Base-by-base conservation (phyloP, 1,140 invertebrate genomes). In the Bombus superbus region DNA sequence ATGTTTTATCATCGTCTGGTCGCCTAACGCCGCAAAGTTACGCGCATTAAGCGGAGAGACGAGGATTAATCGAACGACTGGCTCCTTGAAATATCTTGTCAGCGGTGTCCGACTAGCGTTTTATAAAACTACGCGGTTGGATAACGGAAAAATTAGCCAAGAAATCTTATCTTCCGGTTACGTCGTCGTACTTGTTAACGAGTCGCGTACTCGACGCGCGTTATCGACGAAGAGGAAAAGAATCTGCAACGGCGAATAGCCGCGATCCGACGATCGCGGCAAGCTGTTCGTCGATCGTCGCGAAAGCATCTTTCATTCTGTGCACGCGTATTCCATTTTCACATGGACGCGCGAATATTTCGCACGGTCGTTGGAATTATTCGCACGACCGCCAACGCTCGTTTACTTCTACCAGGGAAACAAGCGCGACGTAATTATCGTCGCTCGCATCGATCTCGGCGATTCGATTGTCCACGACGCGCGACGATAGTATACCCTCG, bases 171-270 rank as follows among this genome's bases (percentile, higher is more conserved):
- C 40, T 42, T 42, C 13, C n/a, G 40, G 69, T 68, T 68, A 68
- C 66, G 18, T 42, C 69, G n/a, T 40, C 25, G 69, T 42, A 13
- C 15, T 57, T 38, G 28, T 72, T 81, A 81, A 81, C 44, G 35
- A 59, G 38, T 22, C 47, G 47, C 18, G 38, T 42, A 57, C 59
- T 66, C 44, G 64, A 15, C 40, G 64, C 35, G 38, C 64, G 22
- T 68, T 72, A 47, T 53, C 68, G 40, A 42, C 0, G 28, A 28
- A 8, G 28, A 42, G 69, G 3, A 47, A 59, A n/a, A 38, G 32
- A 32, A 32, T 15, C 9, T 25, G 42, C 18, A 66, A 47, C 35
- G 59, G 32, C 25, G 3, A 35, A 35, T 59, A 42, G 72, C 59
- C 62, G 40, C 28, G 38, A 38, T 15, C 79, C 13, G 9, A 32